Evolutionary conservation across 2,888 invertebrate species (phyloP), one percentile per base, ranked within the genome.

Genomic region (Yponomeuta sedellus): DNA sequence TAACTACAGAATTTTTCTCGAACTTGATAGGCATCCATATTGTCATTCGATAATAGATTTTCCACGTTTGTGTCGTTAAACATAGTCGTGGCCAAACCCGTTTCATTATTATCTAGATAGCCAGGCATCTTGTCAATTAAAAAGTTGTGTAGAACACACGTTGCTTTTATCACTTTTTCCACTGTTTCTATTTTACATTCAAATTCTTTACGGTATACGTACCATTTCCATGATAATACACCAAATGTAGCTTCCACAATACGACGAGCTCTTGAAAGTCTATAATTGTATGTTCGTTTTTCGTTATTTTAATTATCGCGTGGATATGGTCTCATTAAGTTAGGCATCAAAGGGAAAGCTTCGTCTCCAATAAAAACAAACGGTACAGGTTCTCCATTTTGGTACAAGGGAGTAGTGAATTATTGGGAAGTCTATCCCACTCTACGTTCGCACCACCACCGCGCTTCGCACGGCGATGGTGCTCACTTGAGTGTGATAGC

Each of bases 281-380:
- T 68, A 64, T 72, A 72, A 67, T 74, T 74, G 64, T 56, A 74
- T 70, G 57, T 71, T 44, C 67, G 67, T 68, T 70, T 71, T 68
- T 68, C 59, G 28, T 57, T 16, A 68, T 71, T 64, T 68, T 68
- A 66, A 28, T 65, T 39, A 61, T 70, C 69, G 16, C 69, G 68
- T 59, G 72, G 71, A 66, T 72, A 74, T 71, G 71, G 71, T 61
- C 72, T 58, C 71, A 74, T 71, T 40, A 74, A 69, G 25, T 72
- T 71, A 62, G 34, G 12, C 68, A 68, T 69, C 64, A 72, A 70
- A 65, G 71, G 70, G 44, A 70, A 70, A 66, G 69, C 70, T 63
- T 69, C 68, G 25, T 70, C 69, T 57, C 70, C 69, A 61, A 71
- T 71, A 64, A 73, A 71, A 44, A 72, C 73, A 67, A 69, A 73